Evolutionary conservation across 64 coral and sea anemone species (phyloP).

Genomic region (Anthopleura sola): DNA sequence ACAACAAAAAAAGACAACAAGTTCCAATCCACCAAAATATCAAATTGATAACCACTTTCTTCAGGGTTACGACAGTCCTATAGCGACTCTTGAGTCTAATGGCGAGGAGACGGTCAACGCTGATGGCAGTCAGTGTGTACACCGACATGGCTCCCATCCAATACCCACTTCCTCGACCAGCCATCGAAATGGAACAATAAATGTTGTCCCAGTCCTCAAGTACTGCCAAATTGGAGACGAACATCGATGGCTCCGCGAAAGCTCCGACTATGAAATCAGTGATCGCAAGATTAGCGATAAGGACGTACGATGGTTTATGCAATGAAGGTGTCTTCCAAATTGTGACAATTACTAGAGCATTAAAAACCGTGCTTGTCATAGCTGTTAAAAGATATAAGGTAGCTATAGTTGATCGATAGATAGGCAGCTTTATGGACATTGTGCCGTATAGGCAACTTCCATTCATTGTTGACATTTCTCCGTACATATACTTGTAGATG

Average conservation of each 20-base stretch:
- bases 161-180: not conserved
- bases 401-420: not conserved
- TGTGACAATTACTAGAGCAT: not conserved
- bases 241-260: not conserved
- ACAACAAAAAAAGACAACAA: not conserved
- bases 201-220: not conserved
- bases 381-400: not conserved
- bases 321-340: constrained; percentile 8
- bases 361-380: not conserved
- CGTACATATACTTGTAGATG: not conserved
- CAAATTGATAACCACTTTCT: not conserved
- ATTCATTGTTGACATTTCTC: not conserved
- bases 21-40: not conserved
- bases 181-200: not conserved
- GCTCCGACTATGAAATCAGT: constrained; percentile 13
- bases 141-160: constrained; percentile 20
- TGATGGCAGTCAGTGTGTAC: constrained; percentile 23
- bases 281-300: constrained; percentile 13
- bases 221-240: not conserved
- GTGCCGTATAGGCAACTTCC: not conserved
- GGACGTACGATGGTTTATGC: constrained; percentile 7
- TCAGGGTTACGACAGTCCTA: constrained; percentile 1
- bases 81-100: constrained; percentile 9
- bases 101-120: constrained; percentile 21
- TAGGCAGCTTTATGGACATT: not conserved